phyloP scores from a whole-genome alignment of 2,113 vertebrate species.

The Hippocampus zosterae region DNA sequence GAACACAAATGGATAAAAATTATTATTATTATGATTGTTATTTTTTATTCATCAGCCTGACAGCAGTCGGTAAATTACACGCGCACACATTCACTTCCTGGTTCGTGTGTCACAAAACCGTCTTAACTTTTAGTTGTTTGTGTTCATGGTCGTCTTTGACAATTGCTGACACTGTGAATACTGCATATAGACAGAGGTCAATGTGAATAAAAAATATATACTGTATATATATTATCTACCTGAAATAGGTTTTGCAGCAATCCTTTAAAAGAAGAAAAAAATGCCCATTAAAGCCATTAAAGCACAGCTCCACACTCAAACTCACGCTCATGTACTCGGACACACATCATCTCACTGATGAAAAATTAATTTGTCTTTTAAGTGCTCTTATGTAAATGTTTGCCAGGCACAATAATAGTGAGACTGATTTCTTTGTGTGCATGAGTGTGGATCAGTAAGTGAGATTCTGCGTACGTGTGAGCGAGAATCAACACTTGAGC shows the following conservation, averaged over 20 bases:
- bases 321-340: not conserved
- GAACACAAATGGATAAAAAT: too few relatives aligned
- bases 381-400: slow-evolving; percentile 11
- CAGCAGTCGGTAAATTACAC: too few relatives aligned
- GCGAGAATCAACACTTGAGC: not conserved
- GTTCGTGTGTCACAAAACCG: not conserved
- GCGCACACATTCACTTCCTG: not conserved
- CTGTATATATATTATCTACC: too few relatives aligned
- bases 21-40: too few relatives aligned
- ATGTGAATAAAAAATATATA: not conserved
- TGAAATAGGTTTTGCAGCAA: not conserved
- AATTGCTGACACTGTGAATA: not conserved
- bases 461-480: not conserved
- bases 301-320: not conserved
- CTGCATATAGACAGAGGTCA: not conserved
- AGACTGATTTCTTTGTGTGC: not conserved
- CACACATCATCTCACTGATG: not conserved
- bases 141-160: too few relatives aligned
- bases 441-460: not conserved
- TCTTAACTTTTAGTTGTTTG: not conserved
- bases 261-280: not conserved
- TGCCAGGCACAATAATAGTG: not conserved
- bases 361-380: not conserved
- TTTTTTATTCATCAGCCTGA: too few relatives aligned
- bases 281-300: not conserved